Base-by-base conservation (phyloP, 2,113 vertebrate species). In the Cochlearius cochlearius region DNA sequence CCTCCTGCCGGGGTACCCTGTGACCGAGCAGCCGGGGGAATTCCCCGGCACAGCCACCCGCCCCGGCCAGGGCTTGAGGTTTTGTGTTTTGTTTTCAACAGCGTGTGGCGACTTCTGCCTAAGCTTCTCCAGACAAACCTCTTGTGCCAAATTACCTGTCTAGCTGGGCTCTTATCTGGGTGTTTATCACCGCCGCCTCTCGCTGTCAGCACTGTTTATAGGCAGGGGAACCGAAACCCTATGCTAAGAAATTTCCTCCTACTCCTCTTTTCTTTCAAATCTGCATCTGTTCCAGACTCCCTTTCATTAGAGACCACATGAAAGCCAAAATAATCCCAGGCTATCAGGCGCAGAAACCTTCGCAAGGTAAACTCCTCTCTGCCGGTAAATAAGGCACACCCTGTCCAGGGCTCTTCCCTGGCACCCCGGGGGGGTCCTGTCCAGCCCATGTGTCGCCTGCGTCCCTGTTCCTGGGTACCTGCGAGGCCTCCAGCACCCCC, bases 221-320 rank as follows among this genome's bases (percentile, higher is more conserved):
- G 83, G 91, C 91, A 93, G 92, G 90, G 91, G 95, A 96, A 96
- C 86, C 64, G 87, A 96, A 96, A 95, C 95, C 91, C 86, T 92
- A 83, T 22, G 90, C 81, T 76, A 92, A 94, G 96, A 97, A 96
- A 96, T 96, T 96, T 97, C 95, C 96, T 96, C 92, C 84, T 89
- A 86, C 95, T 97, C 94, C 92, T 96, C 91, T 96, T 97, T 96
- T 97, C 94, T 95, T 96, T 95, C 94, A 72, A 96, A 96, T 96
- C 96, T 94, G 92, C 76, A 75, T 96, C 95, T 96, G 80, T 60
- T 97, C 91, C 95, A 97, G 96, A 89, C 94, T 96, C 93, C 72
- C 90, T 97, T 96, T 97, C 96, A 96, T 96, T 96, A 96, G 55
- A 93, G 92, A 95, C 96, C 96, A 96, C 96, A 97, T 97, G 95